Conservation (phyloP, 2,113 vertebrate genomes). For the Aleadryas rufinucha region DNA sequence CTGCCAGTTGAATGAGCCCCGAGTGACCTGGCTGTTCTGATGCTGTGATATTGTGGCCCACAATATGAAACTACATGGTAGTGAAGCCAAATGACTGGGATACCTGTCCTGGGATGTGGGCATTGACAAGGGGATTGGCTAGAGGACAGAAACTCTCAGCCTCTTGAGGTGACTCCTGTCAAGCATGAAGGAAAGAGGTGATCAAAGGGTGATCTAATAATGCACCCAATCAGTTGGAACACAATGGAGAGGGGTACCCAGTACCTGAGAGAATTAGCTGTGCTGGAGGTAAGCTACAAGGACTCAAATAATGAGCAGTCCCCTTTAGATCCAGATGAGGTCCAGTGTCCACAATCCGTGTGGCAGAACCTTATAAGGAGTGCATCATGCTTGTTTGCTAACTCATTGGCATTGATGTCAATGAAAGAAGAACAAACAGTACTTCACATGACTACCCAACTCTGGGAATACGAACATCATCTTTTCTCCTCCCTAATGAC, state of each 20-base stretch:
- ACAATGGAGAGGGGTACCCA: neutral
- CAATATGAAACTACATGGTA: neutral
- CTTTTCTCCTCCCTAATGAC: neutral
- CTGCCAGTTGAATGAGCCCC: neutral
- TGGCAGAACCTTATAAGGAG: neutral
- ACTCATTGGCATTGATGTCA: neutral
- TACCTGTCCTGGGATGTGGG: accelerated
- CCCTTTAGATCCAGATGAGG: neutral
- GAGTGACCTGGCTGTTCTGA: neutral
- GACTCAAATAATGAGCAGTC: neutral
- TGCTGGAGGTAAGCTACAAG: neutral
- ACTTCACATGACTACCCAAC: too few relatives aligned
- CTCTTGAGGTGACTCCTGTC: neutral
- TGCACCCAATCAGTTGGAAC: accelerated
- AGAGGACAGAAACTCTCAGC: neutral
- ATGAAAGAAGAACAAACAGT: neutral
- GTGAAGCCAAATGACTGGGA: neutral
- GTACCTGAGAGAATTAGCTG: neutral
- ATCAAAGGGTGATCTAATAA: neutral
- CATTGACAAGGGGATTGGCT: neutral
- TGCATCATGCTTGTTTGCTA: accelerated
- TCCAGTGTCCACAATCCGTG: neutral
- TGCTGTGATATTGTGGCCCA: neutral
- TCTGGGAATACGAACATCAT: neutral
- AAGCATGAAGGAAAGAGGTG: neutral